These are phyloP conservation scores for Strigamia crassipes DNA, from an alignment of 2,888 invertebrate species.

Conservation along the genomic window DNA sequence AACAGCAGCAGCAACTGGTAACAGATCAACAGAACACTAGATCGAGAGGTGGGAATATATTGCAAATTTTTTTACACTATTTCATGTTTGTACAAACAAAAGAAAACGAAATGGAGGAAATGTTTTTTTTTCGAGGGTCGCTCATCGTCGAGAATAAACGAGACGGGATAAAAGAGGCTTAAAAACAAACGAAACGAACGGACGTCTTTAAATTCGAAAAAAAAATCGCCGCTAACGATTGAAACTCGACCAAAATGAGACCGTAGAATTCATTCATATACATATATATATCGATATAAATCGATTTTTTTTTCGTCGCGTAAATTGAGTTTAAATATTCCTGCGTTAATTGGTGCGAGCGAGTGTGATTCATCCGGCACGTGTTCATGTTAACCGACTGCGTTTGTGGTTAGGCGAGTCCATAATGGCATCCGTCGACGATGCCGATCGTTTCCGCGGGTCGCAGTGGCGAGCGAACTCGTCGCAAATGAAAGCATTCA, in stretches of 20 bases:
- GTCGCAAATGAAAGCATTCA: constrained; percentile 69
- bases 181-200: neutral
- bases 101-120: neutral
- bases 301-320: neutral
- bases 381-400: constrained; percentile 68
- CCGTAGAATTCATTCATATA: constrained; percentile 19
- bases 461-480: constrained; percentile 74
- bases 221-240: neutral
- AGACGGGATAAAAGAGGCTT: too few species aligned
- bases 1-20: neutral
- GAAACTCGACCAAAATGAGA: neutral
- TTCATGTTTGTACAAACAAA: constrained; percentile 18
- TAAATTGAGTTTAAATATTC: constrained; percentile 6
- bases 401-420: constrained; percentile 78
- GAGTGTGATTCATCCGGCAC: neutral
- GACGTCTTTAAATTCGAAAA: too few species aligned
- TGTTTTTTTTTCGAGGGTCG: neutral
- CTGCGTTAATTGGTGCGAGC: neutral
- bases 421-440: constrained; percentile 74
- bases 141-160: too few species aligned
- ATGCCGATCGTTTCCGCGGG: constrained; percentile 67
- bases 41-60: neutral
- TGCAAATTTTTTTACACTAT: neutral
- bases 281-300: neutral
- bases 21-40: neutral